Percentiles rank a stretch among this genome's conserved stretches.
phyloP scores from a whole-genome alignment of 92 coral and sea anemone genomes.

The Pocillopora grandis region DNA sequence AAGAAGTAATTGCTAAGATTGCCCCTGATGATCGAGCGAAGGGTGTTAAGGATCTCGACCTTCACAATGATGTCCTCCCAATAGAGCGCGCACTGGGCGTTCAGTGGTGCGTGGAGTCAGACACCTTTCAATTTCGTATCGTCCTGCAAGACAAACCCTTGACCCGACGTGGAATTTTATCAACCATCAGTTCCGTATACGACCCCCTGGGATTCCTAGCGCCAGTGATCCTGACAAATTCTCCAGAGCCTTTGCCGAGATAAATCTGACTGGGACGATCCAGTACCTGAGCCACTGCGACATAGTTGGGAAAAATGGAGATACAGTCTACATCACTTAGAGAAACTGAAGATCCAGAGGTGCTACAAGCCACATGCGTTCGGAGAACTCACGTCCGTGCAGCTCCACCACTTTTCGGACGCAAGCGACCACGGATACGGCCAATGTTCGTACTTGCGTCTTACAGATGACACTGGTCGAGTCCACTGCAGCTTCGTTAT shows the following conservation, averaged over 20 bases:
- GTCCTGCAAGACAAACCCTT: slow-evolving; percentile 42
- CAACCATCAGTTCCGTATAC: slow-evolving; percentile 30
- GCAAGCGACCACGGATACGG: slow-evolving; percentile 42
- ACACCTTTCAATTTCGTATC: slow-evolving; percentile 42
- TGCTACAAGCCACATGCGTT: slow-evolving; percentile 51
- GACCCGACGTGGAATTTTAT: slow-evolving; percentile 34
- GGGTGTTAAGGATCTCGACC: slow-evolving; percentile 27
- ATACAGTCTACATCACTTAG: slow-evolving; percentile 30
- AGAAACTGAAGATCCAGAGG: slow-evolving; percentile 35
- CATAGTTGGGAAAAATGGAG: slow-evolving; percentile 59
- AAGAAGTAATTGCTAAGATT: slow-evolving; percentile 11
- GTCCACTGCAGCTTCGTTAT: slow-evolving; percentile 12
- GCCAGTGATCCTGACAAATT: slow-evolving; percentile 46
- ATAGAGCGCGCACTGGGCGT: slow-evolving; percentile 24
- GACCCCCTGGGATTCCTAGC: slow-evolving; percentile 54
- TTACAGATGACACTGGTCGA: slow-evolving; percentile 18
- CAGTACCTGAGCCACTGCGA: slow-evolving; percentile 41
- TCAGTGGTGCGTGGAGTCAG: slow-evolving; percentile 51
- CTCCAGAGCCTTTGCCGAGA: slow-evolving; percentile 45
- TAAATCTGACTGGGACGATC: slow-evolving; percentile 46
- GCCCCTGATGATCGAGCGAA: slow-evolving; percentile 35
- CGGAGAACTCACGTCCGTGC: slow-evolving; percentile 33
- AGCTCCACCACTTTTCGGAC: slow-evolving; percentile 45
- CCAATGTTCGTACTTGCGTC: slow-evolving; percentile 47
- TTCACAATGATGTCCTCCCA: slow-evolving; percentile 36